Evolutionary conservation across 2,113 vertebrate genomes (phyloP), one percentile per base, ranked within the genome.

Genomic region (Zosterops pallidus): DNA sequence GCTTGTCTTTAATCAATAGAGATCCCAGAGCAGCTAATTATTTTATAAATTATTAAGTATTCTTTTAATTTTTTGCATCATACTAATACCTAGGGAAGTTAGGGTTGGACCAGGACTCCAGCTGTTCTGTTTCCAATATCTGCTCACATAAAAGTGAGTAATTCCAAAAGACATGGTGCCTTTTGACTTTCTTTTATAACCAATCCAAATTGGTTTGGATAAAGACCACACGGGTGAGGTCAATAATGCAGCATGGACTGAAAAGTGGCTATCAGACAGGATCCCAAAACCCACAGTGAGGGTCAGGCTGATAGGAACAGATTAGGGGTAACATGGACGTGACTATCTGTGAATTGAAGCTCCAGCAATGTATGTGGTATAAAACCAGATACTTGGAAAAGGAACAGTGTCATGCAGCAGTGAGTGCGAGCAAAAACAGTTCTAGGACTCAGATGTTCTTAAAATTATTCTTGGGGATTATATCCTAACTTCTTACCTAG

Each of bases 41-140:
- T 87, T 79, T 70, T 46, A 80, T 87, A 84, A 92, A 77, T 91
- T 79, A 91, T 90, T 93, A 74, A 83, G 19, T 39, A 47, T 63
- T 86, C 46, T 77, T 95, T 90, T 89, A 14, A 63, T 16, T 39
- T 72, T 72, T 86, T 62, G 31, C n/a, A 72, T 85, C 19, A 6
- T 52, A 44, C 47, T 76, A 80, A 68, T 86, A 57, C 31, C 37
- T 53, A 15, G 6, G 35, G 28, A 83, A 62, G 16, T 83, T 89
- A 56, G 68, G 79, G 71, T 35, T 18, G 17, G 46, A 31, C n/a
- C 46, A 80, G 42, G 42, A 29, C 17, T 81, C 57, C 84, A 95
- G 46, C 46, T 91, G 75, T 52, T 85, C 29, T 87, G 5, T 79
- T 91, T 85, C 64, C 29, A 79, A 23, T 77, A 83, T 81, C 55